Conservation (phyloP, 2,113 vertebrate genomes). For the Eudyptes chrysolophus region DNA sequence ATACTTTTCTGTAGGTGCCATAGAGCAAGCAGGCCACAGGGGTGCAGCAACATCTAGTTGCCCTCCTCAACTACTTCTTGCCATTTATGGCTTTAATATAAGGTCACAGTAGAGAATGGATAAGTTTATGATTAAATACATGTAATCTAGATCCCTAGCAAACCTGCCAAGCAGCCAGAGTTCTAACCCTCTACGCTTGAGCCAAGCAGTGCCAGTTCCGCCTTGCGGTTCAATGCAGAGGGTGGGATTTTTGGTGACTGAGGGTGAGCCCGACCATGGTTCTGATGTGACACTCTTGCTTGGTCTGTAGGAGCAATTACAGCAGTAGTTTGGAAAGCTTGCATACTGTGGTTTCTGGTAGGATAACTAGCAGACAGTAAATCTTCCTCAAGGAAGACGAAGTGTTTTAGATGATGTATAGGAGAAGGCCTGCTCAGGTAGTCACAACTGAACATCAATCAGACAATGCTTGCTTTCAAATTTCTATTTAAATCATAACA, state of each 20-base stretch:
- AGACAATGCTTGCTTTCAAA: not conserved
- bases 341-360: not conserved
- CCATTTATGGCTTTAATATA: not conserved
- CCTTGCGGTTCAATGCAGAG: not conserved
- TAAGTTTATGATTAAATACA: not conserved
- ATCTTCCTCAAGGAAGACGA: not conserved
- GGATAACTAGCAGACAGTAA: not conserved
- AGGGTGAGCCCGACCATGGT: rapidly evolving
- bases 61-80: not conserved
- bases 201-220: not conserved
- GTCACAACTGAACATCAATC: not conserved
- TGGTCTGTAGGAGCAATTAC: not conserved
- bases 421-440: not conserved
- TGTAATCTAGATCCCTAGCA: not conserved
- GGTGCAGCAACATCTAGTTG: not conserved
- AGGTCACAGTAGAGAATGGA: not conserved
- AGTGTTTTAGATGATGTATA: not conserved
- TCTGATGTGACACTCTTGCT: not conserved
- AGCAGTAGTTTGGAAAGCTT: not conserved
- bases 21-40: not conserved
- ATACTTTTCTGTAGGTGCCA: not conserved
- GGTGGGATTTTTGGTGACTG: not conserved
- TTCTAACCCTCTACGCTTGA: not conserved
- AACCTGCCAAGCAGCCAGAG: not conserved
- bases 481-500: not conserved